Base-by-base conservation (phyloP, 2,888 invertebrate genomes). In the Diaprepes abbreviatus region DNA sequence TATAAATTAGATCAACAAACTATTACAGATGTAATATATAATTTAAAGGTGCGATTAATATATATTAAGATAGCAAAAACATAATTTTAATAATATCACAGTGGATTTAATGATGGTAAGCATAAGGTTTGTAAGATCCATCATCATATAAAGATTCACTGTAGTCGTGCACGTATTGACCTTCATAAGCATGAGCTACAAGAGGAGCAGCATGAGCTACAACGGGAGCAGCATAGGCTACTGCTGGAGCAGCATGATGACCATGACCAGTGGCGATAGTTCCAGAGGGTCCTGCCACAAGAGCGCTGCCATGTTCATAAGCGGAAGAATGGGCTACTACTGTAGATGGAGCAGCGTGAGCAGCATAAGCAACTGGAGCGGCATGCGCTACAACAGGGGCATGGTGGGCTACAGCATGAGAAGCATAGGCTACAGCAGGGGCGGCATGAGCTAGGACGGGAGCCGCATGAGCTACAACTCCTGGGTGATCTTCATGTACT, bases 131-230 rank as follows among this genome's bases (percentile, higher is more conserved):
- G 71, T 76, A 76, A 31, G 75, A 75, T 35, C 76, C 77, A 65
- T 76, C 76, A 71, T 77, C 76, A 66, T 74, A 74, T 55, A 76
- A 73, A 35, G 72, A 66, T 66, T 76, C 75, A 24, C 52, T 74
- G 68, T 73, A 19, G 52, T 74, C 74, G 19, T 72, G 73, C 6
- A 72, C 72, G 43, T 69, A 74, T 69, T 75, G 74, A 7, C 65
- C 71, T 45, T 66, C 71, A n/a, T 24, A 14, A 35, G 28, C 59
- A 14, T 58, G 38, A 12, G 43, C 38, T 35, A 67, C 64, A 35
- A 43, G 36, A 4, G 52, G 40, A 12, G 36, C 54, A 28, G 59
- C 36, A 14, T 58, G 38, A 12, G 43, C 38, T 35, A 67, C 64
- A 35, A 43, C 45, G 7, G 52, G 40, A 12, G 36, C 54, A 28